phyloP scores from a whole-genome alignment of 92 coral and sea anemone genomes.

The Virgularia gustaviana region DNA sequence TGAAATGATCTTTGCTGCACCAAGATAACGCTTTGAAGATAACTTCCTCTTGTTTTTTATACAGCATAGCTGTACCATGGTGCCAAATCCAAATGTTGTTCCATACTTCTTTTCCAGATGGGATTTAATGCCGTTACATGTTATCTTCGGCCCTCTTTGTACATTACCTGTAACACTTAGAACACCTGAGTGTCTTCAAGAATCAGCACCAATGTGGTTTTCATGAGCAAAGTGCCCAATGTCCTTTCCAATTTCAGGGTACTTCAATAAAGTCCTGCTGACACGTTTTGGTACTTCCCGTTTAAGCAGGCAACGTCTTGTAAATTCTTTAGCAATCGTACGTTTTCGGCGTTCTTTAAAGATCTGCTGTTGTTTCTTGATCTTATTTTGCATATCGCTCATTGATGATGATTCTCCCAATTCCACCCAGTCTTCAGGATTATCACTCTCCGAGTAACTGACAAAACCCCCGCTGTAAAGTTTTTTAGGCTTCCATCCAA shows the following conservation, averaged over 20 bases:
- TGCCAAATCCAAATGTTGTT: slow-evolving; percentile 37
- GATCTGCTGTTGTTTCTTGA: slow-evolving; percentile 6
- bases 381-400: slow-evolving; percentile 25
- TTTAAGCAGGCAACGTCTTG: slow-evolving; percentile 14
- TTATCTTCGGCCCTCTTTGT: slow-evolving; percentile 20
- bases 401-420: no score
- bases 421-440: no score
- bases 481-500: no score
- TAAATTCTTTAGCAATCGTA: slow-evolving; percentile 25
- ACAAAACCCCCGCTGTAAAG: no score
- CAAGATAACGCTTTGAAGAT: slow-evolving; percentile 38
- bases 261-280: slow-evolving; percentile 10
- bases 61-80: slow-evolving; percentile 38
- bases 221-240: slow-evolving; percentile 25
- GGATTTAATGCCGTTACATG: slow-evolving; percentile 16
- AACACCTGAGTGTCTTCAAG: slow-evolving; percentile 26
- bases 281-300: slow-evolving; percentile 18
- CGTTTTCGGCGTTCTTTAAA: slow-evolving; percentile 26
- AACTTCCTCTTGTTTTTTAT: slow-evolving; percentile 17
- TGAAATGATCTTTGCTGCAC: slow-evolving; percentile 16
- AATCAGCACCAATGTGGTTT: slow-evolving; percentile 38
- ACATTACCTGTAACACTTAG: slow-evolving; percentile 22
- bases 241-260: slow-evolving; percentile 34
- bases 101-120: slow-evolving; percentile 25
- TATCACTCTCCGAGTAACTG: no score